These are phyloP conservation scores for Syngnathus typhle DNA, from an alignment of 2,113 vertebrate genomes.

Conservation along the genomic window DNA sequence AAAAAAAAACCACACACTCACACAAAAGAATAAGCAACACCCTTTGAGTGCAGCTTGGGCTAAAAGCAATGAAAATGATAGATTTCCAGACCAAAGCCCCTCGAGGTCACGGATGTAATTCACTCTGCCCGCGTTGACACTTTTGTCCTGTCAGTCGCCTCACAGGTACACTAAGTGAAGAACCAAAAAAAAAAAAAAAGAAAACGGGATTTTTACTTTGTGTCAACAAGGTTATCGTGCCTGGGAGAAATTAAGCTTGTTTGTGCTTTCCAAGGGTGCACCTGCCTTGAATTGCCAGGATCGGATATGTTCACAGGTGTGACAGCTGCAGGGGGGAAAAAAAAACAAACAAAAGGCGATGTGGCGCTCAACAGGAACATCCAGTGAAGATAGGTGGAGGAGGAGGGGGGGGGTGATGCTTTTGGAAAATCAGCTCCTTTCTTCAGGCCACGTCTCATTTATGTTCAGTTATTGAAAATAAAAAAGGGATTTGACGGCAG, in stretches of 20 bases:
- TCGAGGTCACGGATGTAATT: slow-evolving; percentile 25
- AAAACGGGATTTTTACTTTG: not conserved
- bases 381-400: slow-evolving; percentile 5
- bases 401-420: not conserved
- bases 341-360: slow-evolving; percentile 17
- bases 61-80: slow-evolving; percentile 21
- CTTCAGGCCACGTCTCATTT: not conserved
- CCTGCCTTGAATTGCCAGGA: slow-evolving; percentile 15
- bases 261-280: slow-evolving; percentile 28
- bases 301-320: slow-evolving; percentile 30
- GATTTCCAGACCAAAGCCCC: slow-evolving; percentile 8
- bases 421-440: not conserved
- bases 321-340: slow-evolving; percentile 12
- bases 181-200: slow-evolving; percentile 18
- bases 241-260: slow-evolving; percentile 28
- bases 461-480: not conserved
- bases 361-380: slow-evolving; percentile 10
- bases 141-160: slow-evolving; percentile 32
- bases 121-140: slow-evolving; percentile 17
- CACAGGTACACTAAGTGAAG: slow-evolving; percentile 20
- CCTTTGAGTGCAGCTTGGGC: slow-evolving; percentile 28
- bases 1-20: too few relatives aligned
- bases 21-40: slow-evolving; percentile 57
- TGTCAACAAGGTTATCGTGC: slow-evolving; percentile 24
- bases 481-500: too few relatives aligned